Evolutionary conservation across 2,797 vertebrate genomes (phyloP).

Genomic region (Macropodus opercularis): DNA sequence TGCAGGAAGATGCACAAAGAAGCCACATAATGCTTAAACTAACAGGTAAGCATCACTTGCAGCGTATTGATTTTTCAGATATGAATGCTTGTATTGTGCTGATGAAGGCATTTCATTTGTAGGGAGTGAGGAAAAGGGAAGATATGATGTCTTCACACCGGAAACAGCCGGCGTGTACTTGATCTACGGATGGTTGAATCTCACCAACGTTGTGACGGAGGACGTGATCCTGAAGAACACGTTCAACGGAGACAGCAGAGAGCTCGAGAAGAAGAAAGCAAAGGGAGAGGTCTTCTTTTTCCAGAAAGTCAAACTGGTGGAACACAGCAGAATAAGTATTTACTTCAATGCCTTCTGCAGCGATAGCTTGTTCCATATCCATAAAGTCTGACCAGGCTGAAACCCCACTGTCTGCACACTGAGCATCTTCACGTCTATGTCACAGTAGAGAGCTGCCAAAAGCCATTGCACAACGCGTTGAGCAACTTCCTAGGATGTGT

Average conservation of each 20-base stretch:
- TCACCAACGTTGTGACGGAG: accelerated
- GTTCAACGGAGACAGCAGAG: accelerated
- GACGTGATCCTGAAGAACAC: accelerated
- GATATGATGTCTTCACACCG: constrained; percentile 46
- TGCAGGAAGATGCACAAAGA: not conserved
- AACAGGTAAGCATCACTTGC: constrained; percentile 32
- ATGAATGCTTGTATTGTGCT: not conserved
- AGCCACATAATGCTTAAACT: not conserved
- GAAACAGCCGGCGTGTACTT: not conserved
- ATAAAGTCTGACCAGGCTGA: constrained; percentile 26
- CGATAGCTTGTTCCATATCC: constrained; percentile 42
- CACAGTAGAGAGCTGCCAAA: not conserved
- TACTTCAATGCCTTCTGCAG: accelerated
- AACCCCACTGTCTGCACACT: not conserved
- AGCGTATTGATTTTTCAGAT: not conserved
- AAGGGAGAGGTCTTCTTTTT: not conserved
- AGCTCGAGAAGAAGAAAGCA: accelerated
- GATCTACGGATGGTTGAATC: constrained; percentile 48
- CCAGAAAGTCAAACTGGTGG: accelerated
- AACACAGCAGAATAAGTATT: constrained; percentile 23
- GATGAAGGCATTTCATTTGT: not conserved
- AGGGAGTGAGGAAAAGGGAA: not conserved
- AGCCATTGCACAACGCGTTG: not conserved
- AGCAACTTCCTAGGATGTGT: not conserved
- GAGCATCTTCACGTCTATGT: not conserved